Conservation (phyloP, 2,113 vertebrate species). For the Plestiodon gilberti region DNA sequence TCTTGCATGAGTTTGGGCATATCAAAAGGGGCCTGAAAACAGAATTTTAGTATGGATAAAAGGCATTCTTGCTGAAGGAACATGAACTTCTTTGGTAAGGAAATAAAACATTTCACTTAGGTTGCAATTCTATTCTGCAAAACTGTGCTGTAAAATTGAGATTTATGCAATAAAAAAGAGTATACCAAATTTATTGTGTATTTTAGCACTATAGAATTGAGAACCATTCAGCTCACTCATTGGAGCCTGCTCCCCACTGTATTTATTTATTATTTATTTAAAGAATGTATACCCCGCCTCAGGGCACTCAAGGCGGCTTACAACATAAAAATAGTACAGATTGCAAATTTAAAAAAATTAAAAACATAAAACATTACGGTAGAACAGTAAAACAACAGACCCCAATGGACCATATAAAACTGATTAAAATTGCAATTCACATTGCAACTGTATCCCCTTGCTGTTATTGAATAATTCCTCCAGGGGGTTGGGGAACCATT, state of each 20-base stretch:
- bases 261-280: too few relatives aligned
- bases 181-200: constrained; percentile 3
- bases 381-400: too few relatives aligned
- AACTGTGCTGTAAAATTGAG: neutral
- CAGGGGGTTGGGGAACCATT: neutral
- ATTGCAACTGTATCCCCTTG: neutral
- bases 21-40: constrained; percentile 35
- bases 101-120: neutral
- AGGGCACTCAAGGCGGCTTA: too few relatives aligned
- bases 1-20: neutral
- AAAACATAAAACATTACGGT: too few relatives aligned
- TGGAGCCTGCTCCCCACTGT: neutral
- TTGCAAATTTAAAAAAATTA: too few relatives aligned
- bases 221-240: neutral
- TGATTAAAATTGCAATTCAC: too few relatives aligned
- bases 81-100: neutral
- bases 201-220: neutral
- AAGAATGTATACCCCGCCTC: too few relatives aligned
- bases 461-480: neutral
- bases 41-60: constrained; percentile 36
- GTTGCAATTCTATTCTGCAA: neutral
- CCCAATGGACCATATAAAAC: too few relatives aligned
- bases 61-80: constrained; percentile 5
- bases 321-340: too few relatives aligned
- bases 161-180: neutral